Base-by-base conservation (phyloP, 1,140 invertebrate genomes). In the Camponotus pennsylvanicus region DNA sequence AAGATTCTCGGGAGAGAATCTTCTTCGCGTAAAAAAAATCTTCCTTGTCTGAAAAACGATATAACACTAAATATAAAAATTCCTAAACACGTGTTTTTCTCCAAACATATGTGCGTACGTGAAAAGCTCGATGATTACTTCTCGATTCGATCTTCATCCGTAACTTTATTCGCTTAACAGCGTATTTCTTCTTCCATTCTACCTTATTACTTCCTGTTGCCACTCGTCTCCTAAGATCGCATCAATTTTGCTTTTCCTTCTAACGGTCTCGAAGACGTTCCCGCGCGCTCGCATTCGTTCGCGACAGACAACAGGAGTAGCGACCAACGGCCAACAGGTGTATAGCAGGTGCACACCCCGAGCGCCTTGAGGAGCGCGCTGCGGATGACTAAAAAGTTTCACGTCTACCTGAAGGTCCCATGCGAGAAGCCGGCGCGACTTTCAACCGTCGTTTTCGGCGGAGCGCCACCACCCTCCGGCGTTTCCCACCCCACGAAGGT, bases 281-380 rank as follows among this genome's bases (percentile, higher is more conserved):
- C 59, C 63, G 59, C 85, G 49, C 64, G 77, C 64, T 76, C 89
- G 86, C 89, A 64, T 82, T 86, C 82, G 83, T 82, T 82, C 57
- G 57, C 86, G 87, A 76, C 67, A 76, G 73, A 64, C 85, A 85
- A 85, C 89, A 75, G 91, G 66, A 90, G 85, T 70, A 76, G 90
- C 91, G 91, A 92, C 90, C 91, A 92, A 92, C 92, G 91, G 90
- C 88, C 92, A 93, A 93, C 93, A 93, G 93, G 93, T 93, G 93
- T 92, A 92, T 93, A 93, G 93, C 93, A 93, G 93, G 93, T 93
- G 93, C 91, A 91, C 89, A 92, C 89, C 90, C 86, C 61, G 83
- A 90, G 83, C 87, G 85, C 78, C 88, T 89, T 83, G 75, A 90
- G 85, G 87, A 88, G 69, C 75, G 61, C 78, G 77, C 78, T 82